Evolutionary conservation across 1,140 invertebrate species (phyloP).

Genomic region (Hycleus phaleratus): DNA sequence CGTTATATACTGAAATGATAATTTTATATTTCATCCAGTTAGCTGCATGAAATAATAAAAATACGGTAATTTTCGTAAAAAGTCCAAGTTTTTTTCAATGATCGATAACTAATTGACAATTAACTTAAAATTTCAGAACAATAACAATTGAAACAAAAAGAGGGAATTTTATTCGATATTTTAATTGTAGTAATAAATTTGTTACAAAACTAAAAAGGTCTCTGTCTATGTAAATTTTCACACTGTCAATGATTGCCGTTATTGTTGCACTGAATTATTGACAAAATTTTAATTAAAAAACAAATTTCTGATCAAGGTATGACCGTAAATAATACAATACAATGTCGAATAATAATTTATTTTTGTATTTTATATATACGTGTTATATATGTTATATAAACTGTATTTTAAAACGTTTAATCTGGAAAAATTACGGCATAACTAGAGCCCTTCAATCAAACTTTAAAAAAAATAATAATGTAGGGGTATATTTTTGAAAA

Average conservation of each 20-base stretch:
- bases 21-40: too few species aligned
- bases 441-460: not conserved
- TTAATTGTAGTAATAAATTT: conserved; percentile 6
- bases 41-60: too few species aligned
- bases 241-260: conserved; percentile 12
- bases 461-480: not conserved
- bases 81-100: too few species aligned
- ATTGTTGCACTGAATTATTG: conserved; percentile 11
- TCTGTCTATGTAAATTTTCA: conserved; percentile 11
- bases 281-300: conserved; percentile 14
- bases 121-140: too few species aligned
- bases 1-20: too few species aligned
- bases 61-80: too few species aligned
- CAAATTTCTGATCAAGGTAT: conserved; percentile 9
- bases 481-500: not conserved
- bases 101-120: too few species aligned
- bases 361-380: conserved; percentile 8
- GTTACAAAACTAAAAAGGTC: conserved; percentile 1
- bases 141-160: too few species aligned
- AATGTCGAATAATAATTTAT: conserved; percentile 1
- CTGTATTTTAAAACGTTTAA: not conserved
- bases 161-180: too few species aligned
- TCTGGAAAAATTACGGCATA: not conserved
- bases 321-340: conserved; percentile 3
- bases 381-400: not conserved